Base-by-base conservation (phyloP, 1,140 invertebrate genomes). In the Hyposmocoma kahamanoa region DNA sequence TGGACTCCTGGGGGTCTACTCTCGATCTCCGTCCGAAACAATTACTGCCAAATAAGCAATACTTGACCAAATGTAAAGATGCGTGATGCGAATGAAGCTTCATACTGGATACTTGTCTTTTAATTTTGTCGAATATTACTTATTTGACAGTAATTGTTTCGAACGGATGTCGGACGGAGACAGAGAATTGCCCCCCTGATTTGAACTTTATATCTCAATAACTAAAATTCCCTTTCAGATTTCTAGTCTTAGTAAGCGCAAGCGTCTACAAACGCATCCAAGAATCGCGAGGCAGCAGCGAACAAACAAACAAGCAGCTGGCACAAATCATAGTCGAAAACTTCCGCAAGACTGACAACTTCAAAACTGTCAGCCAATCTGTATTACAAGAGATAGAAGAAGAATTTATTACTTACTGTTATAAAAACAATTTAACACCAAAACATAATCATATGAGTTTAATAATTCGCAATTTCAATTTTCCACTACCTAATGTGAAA, bases 391-490 rank as follows among this genome's bases (percentile, higher is more conserved):
- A 95, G 86, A 91, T 95, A 6, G 94, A 94, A 3, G 84, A 94
- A 41, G 90, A 94, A 45, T 96, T 97, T 70, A 92, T 96, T 53
- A 93, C 96, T 45, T 90, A 90, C 45, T 96, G 91, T 62, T 91
- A 94, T 84, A 90, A 89, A 46, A 90, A 88, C 45, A 87, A 86
- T 5, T 55, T 87, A 45, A 87, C 70, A 32, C 83, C 81, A 3
- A 72, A 87, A 67, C 84, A 84, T 3, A 84, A 82, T 32, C 74
- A 82, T 18, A 83, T 97, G 54, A 96, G 95, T 0, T 85, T 98
- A 4, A 68, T 97, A 0, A 92, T 97, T 34, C 84, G 95, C 30
- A 97, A 96, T 74, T 97, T 97, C 66, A 96, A 95, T 79, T 96
- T 92, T 65, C 89, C 91, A 5, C 73, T 96, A 11, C 90, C 92